Percentiles rank a stretch among this genome's conserved stretches.
These are phyloP conservation scores for Patella pellucida DNA, from an alignment of 2,888 invertebrate species.

Conservation along the genomic window DNA sequence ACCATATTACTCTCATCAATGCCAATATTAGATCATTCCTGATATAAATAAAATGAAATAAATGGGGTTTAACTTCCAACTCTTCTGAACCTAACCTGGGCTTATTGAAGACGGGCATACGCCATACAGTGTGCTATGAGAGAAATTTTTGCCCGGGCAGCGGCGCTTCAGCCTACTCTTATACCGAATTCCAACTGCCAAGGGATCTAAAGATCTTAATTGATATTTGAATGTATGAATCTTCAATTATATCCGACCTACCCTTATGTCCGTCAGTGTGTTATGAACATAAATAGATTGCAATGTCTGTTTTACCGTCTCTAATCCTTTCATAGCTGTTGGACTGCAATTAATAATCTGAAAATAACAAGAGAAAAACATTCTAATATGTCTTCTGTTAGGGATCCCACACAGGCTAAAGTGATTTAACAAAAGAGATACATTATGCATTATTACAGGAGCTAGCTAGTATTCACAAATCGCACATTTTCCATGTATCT, in stretches of 20 bases:
- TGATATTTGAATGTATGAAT: not conserved
- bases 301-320: conserved; percentile 77
- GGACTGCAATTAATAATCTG: conserved; percentile 68
- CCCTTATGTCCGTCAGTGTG: conserved; percentile 79
- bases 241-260: conserved; percentile 34
- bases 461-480: too few relatives aligned
- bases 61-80: too few relatives aligned
- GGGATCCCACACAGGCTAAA: too few relatives aligned
- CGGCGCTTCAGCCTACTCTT: too few relatives aligned
- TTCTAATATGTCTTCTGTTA: too few relatives aligned
- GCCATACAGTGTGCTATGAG: too few relatives aligned
- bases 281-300: conserved; percentile 78
- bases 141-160: too few relatives aligned
- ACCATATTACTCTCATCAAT: not conserved
- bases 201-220: not conserved
- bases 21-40: not conserved
- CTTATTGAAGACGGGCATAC: too few relatives aligned
- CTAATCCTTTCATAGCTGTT: conserved; percentile 61
- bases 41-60: not conserved
- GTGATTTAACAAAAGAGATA: too few relatives aligned
- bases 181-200: too few relatives aligned
- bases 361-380: conserved; percentile 30
- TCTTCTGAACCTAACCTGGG: too few relatives aligned
- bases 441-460: not conserved
- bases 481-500: too few relatives aligned